These are phyloP conservation scores for Poliocrania exsul DNA, from an alignment of 2,797 vertebrate genomes.

Conservation along the genomic window DNA sequence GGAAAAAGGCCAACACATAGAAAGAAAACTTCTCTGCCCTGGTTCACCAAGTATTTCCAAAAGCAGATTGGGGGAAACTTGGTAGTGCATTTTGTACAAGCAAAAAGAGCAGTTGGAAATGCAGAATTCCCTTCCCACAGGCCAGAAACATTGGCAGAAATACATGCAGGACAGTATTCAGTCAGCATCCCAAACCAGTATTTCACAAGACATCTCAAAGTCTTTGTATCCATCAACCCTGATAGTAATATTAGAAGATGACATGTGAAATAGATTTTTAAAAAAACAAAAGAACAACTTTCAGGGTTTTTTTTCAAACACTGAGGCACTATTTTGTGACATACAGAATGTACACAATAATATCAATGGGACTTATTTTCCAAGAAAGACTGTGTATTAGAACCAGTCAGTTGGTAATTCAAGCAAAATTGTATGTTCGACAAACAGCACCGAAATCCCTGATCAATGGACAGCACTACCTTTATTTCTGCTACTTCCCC, in stretches of 20 bases:
- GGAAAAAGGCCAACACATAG: neutral
- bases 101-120: neutral
- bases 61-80: neutral
- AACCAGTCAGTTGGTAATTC: neutral
- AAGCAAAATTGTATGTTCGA: neutral
- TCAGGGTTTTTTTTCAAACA: neutral
- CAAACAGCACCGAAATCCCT: neutral
- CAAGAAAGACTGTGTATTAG: neutral
- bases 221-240: neutral
- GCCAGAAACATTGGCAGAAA: neutral
- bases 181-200: neutral
- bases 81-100: neutral
- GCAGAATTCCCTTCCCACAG: neutral
- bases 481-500: neutral
- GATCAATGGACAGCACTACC: neutral
- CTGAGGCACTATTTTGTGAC: neutral
- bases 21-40: neutral
- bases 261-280: neutral
- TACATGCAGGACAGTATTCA: neutral
- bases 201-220: neutral
- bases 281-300: neutral
- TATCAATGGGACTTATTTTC: neutral
- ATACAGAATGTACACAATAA: neutral
- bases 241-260: neutral
- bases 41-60: neutral